Percentiles rank a stretch among this genome's conserved stretches.
These are phyloP conservation scores for Formicarius rufipectus DNA, from an alignment of 2,113 vertebrate species.

Conservation along the genomic window DNA sequence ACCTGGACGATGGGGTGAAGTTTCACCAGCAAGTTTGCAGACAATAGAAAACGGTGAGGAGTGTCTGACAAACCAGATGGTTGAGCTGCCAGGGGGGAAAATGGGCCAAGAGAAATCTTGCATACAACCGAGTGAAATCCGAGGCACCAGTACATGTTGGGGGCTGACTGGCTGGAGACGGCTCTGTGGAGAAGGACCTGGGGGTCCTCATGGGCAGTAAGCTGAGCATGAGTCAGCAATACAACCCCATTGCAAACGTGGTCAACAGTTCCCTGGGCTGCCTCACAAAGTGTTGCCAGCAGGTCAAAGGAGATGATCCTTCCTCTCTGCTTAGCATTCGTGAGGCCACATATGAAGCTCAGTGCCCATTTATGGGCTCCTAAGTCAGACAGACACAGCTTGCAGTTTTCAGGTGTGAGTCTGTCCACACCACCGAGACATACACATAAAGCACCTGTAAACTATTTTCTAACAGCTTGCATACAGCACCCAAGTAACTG, in stretches of 20 bases:
- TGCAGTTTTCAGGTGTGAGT: background rate
- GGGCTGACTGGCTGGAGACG: background rate
- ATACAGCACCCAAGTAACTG: background rate
- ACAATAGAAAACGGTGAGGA: background rate
- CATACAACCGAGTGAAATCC: background rate
- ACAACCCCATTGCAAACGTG: background rate
- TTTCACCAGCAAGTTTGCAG: background rate
- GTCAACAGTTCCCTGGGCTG: background rate
- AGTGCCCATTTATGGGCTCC: background rate
- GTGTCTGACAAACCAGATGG: background rate
- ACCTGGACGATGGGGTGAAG: background rate
- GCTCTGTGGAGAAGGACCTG: background rate
- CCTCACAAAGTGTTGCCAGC: background rate
- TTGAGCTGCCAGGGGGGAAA: background rate
- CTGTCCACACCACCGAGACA: background rate
- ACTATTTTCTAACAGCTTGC: background rate
- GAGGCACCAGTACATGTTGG: background rate
- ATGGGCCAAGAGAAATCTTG: background rate
- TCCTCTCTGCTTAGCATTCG: background rate
- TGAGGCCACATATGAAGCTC: background rate
- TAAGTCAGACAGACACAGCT: too few species aligned
- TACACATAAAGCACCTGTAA: background rate
- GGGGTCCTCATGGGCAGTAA: background rate
- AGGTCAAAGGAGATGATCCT: background rate
- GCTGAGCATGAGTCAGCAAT: background rate